Conservation (phyloP, 23 tunicate species). For the Phallusia fumigata region DNA sequence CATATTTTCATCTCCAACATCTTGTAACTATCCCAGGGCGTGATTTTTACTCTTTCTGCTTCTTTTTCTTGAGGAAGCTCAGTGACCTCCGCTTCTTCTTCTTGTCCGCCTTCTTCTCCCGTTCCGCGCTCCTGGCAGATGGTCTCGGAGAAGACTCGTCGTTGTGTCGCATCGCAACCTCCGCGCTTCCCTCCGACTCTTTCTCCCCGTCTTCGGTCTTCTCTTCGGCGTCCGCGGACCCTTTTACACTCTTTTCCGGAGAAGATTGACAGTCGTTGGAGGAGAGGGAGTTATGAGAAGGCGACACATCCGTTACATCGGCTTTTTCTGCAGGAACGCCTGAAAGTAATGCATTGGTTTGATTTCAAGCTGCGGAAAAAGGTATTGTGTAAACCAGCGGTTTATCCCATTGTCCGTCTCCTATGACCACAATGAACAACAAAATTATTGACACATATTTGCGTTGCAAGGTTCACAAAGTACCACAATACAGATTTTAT, state of each 20-base stretch:
- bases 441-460: no score
- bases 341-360: no score
- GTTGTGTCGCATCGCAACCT: slow-evolving; percentile 7
- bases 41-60: slow-evolving; percentile 34
- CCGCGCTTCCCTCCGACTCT: background rate
- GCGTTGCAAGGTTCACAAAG: no score
- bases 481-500: no score
- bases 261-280: background rate
- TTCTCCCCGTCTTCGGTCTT: background rate
- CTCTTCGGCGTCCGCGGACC: background rate
- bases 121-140: background rate
- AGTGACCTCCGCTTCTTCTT: slow-evolving; percentile 89
- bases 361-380: no score
- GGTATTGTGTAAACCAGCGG: no score
- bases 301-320: background rate
- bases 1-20: background rate
- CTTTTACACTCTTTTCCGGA: background rate
- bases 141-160: background rate
- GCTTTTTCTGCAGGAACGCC: background rate
- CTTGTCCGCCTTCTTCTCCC: slow-evolving; percentile 41
- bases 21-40: background rate
- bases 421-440: no score
- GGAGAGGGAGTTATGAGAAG: background rate
- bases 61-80: slow-evolving; percentile 90
- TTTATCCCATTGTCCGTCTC: no score